A percentile compares a stretch with the other conserved stretches of the same genome.
phyloP scores from a whole-genome alignment of 2,113 vertebrate species.

The Xyrauchen texanus region DNA sequence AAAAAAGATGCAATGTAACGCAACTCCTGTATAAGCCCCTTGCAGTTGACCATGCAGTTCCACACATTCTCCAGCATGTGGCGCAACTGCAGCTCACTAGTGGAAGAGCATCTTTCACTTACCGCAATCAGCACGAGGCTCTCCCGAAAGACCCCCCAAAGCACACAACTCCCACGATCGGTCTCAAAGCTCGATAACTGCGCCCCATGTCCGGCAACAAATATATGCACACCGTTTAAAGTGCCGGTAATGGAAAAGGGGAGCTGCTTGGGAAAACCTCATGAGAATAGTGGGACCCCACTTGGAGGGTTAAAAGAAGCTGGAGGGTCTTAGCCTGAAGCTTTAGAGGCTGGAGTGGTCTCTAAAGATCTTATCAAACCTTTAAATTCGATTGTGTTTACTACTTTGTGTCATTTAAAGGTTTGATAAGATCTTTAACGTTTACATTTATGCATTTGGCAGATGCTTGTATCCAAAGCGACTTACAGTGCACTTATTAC shows the following conservation, averaged over 20 bases:
- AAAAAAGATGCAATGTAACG: slow-evolving; percentile 44
- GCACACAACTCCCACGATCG: slow-evolving; percentile 75
- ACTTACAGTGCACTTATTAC: too few species aligned
- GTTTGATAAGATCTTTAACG: too few species aligned
- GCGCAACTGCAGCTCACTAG: slow-evolving; percentile 71
- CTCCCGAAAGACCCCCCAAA: slow-evolving; percentile 86
- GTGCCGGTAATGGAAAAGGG: slow-evolving; percentile 90
- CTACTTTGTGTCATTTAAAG: too few species aligned
- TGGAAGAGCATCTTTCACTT: slow-evolving; percentile 69
- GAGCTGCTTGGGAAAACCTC: slow-evolving; percentile 79
- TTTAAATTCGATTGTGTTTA: too few species aligned
- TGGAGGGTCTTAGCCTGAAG: slow-evolving; percentile 73
- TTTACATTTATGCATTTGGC: too few species aligned
- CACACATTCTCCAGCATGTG: slow-evolving; percentile 86
- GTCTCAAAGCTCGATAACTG: slow-evolving; percentile 77
- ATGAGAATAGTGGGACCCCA: slow-evolving; percentile 85
- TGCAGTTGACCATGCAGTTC: slow-evolving; percentile 88
- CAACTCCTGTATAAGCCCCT: slow-evolving; percentile 87
- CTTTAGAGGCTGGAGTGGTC: slow-evolving; percentile 50
- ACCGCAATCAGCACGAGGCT: slow-evolving; percentile 88
- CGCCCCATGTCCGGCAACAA: slow-evolving; percentile 82
- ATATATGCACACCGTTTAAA: slow-evolving; percentile 92
- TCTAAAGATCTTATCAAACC: slow-evolving; percentile 7
- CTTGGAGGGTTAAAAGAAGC: slow-evolving; percentile 85
- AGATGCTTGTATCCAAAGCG: too few species aligned